These are phyloP conservation scores for Ornithoptera alexandrae DNA, from an alignment of 2,888 invertebrate species.

Conservation along the genomic window DNA sequence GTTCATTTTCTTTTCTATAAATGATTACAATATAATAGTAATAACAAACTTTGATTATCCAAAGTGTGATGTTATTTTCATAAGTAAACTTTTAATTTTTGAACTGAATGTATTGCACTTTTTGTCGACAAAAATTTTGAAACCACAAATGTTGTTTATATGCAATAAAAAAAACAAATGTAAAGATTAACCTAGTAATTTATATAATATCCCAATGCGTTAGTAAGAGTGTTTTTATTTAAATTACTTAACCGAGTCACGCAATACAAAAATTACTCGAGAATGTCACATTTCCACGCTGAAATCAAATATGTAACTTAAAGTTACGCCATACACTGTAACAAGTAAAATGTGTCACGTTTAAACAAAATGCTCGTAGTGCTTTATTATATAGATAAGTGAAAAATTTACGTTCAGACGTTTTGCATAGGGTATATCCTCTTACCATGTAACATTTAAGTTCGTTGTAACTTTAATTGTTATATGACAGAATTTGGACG, in stretches of 20 bases:
- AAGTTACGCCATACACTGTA: slow-evolving; percentile 3
- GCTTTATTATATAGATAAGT: background rate
- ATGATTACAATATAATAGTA: too few species aligned
- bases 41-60: too few species aligned
- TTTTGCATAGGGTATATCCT: too few species aligned
- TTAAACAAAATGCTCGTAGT: background rate
- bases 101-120: too few species aligned
- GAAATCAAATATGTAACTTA: slow-evolving; percentile 23
- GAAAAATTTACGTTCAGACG: too few species aligned
- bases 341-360: background rate
- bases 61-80: too few species aligned
- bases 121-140: too few species aligned
- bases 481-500: too few species aligned
- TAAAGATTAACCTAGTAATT: slow-evolving; percentile 23
- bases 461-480: too few species aligned
- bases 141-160: background rate
- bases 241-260: slow-evolving; percentile 49
- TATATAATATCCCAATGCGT: slow-evolving; percentile 23
- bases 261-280: slow-evolving; percentile 54
- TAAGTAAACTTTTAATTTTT: too few species aligned
- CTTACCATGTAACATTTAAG: too few species aligned
- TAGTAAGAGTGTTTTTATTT: slow-evolving; percentile 11
- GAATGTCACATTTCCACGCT: slow-evolving; percentile 40
- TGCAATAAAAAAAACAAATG: slow-evolving; percentile 13
- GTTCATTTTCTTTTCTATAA: too few species aligned